Conservation (phyloP, 2,888 invertebrate species). For the Mesorhabditis sp. region DNA sequence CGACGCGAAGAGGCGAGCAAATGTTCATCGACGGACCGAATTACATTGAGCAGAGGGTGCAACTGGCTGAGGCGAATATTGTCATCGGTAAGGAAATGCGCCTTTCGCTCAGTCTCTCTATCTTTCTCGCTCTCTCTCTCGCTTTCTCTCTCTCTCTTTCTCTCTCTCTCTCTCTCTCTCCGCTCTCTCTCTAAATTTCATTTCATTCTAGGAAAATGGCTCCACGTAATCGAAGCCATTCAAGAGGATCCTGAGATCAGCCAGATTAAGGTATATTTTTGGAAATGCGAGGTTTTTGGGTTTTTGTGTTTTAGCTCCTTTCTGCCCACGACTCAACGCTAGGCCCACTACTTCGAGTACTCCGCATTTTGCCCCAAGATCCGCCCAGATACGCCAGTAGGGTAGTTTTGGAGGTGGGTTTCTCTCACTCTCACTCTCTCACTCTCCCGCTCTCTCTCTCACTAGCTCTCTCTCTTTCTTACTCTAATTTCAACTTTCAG, state of each 20-base stretch:
- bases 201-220: neutral
- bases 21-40: conserved; percentile 19
- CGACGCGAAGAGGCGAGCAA: conserved; percentile 22
- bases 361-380: conserved; percentile 39
- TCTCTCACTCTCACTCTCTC: neutral
- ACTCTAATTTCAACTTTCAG: neutral
- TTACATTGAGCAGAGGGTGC: neutral
- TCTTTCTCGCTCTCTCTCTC: too few species aligned
- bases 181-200: neutral
- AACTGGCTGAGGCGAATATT: neutral
- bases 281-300: too few species aligned
- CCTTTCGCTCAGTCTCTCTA: too few species aligned
- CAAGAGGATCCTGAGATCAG: neutral
- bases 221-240: neutral
- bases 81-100: neutral
- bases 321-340: conserved; percentile 38
- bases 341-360: conserved; percentile 30
- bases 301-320: conserved; percentile 33
- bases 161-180: too few species aligned
- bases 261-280: neutral
- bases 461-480: too few species aligned
- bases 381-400: conserved; percentile 79
- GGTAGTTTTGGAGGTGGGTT: conserved; percentile 75
- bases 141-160: too few species aligned
- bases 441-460: too few species aligned